These are phyloP conservation scores for Crambe crambe DNA, from an alignment of 37 sponge, comb jelly and placozoan genomes.

Conservation along the genomic window DNA sequence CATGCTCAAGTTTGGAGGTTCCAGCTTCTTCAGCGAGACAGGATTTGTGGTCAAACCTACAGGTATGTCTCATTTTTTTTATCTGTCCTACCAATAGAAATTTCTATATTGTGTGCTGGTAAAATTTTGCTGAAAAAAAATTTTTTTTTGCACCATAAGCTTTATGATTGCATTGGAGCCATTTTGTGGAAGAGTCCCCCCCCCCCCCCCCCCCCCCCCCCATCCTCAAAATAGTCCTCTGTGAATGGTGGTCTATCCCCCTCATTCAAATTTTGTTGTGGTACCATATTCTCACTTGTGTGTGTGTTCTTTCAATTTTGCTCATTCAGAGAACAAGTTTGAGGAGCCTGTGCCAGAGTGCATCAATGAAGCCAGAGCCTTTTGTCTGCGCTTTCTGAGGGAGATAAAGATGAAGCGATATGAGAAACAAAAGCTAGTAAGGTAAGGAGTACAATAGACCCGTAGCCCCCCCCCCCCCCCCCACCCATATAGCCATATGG, in stretches of 20 bases:
- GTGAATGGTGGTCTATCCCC: neutral
- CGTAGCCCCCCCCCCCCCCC: neutral
- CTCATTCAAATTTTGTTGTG: neutral
- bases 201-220: neutral
- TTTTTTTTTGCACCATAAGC: no score
- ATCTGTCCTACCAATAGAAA: no score
- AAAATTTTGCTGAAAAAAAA: no score
- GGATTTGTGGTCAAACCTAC: neutral
- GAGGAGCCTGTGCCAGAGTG: constrained; percentile 14
- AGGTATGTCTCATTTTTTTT: no score
- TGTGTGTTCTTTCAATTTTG: neutral
- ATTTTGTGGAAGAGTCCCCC: no score
- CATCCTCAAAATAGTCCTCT: neutral
- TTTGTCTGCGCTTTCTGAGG: constrained; percentile 19
- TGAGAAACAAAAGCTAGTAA: constrained; percentile 20
- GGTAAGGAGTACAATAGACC: constrained; percentile 5
- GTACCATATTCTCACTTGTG: no score
- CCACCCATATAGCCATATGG: neutral
- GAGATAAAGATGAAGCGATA: neutral
- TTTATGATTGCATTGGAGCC: no score
- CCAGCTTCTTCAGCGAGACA: constrained; percentile 7
- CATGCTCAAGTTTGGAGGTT: constrained; percentile 23
- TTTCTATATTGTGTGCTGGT: no score
- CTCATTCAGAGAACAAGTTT: neutral
- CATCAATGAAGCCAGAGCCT: constrained; percentile 21